Percentiles rank a stretch among this genome's conserved stretches.
phyloP scores from a whole-genome alignment of 2,797 vertebrate genomes.

The Salmo trutta region DNA sequence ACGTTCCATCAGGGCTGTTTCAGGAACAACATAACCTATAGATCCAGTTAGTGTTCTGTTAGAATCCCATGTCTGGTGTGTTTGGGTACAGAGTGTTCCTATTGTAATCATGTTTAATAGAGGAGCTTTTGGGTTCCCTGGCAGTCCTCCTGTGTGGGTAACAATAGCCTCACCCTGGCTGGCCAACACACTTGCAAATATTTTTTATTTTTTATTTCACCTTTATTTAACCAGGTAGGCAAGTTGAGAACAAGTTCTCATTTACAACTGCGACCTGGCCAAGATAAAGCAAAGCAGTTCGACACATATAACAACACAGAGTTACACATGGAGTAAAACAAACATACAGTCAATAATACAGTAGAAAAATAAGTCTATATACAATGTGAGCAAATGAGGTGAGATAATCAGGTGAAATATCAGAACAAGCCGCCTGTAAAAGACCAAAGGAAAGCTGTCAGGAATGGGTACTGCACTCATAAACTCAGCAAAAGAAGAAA shows the following conservation, averaged over 20 bases:
- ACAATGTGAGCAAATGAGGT: too few species aligned
- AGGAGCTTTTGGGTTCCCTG: constrained; percentile 35
- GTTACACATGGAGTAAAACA: too few species aligned
- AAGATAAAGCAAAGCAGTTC: too few species aligned
- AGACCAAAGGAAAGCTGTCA: constrained; percentile 65
- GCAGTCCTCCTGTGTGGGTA: background rate
- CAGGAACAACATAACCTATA: constrained; percentile 5
- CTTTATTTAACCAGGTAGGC: too few species aligned
- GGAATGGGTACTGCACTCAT: background rate
- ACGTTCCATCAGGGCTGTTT: constrained; percentile 13
- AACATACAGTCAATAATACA: too few species aligned
- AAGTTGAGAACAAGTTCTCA: too few species aligned
- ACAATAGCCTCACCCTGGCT: constrained; percentile 21
- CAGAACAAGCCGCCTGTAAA: constrained; percentile 60
- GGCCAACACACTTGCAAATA: constrained; percentile 29
- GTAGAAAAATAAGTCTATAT: too few species aligned
- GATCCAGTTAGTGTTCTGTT: background rate
- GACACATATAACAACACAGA: too few species aligned
- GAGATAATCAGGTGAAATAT: constrained; percentile 23
- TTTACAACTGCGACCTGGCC: too few species aligned
- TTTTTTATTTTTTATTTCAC: too few species aligned
- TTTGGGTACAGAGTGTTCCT: constrained; percentile 7
- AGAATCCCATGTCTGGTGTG: background rate
- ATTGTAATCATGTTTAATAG: constrained; percentile 25
- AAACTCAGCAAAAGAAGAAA: too few species aligned